Evolutionary conservation across 2,113 vertebrate species (phyloP), one percentile per base, ranked within the genome.

Genomic region (Regulus satrapa): DNA sequence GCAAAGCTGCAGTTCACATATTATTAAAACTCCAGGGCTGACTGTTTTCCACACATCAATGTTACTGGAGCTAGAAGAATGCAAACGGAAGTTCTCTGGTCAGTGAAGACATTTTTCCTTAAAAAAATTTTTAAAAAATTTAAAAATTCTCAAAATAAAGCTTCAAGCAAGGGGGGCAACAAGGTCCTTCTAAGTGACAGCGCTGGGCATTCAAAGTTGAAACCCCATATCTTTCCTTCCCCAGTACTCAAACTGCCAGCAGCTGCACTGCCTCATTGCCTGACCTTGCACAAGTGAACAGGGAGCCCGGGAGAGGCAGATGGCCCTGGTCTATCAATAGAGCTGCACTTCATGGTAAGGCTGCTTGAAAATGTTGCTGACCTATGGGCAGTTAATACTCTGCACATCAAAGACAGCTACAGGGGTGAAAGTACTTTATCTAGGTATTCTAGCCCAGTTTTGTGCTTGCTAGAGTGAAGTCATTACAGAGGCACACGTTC

Each of bases 1-100:
- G 80, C 49, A 56, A 87, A 74, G 58, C 85, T 97, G 43, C 72
- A 89, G 72, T 71, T 91, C 59, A 78, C 21, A 32, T 84, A 67
- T 17, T 92, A 77, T 71, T 94, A 96, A 89, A 97, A 92, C 38
- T 78, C 67, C 74, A 78, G 38, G 46, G 48, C 36, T 88, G 64
- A 90, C 73, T 0, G 0, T 32, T 68, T 92, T 93, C 78, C 66
- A 43, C 43, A 46, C 14, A 14, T 36, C 45, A 93, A 12, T 43
- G 41, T 94, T 86, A 85, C 36, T 32, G 59, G 59, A 78, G 48
- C 40, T 64, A 80, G 29, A 26, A 77, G 46, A 64, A 59, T 2
- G 29, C 32, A 79, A 18, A 34, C 36, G 76, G 76, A 96, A 93
- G 23, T 28, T 29, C 31, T 84, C 55, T 20, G 31, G 56, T 75